These are phyloP conservation scores for Chrysaora quinquecirrha DNA, from an alignment of 30 jellyfish, hydroid and myxozoan species.

Conservation along the genomic window DNA sequence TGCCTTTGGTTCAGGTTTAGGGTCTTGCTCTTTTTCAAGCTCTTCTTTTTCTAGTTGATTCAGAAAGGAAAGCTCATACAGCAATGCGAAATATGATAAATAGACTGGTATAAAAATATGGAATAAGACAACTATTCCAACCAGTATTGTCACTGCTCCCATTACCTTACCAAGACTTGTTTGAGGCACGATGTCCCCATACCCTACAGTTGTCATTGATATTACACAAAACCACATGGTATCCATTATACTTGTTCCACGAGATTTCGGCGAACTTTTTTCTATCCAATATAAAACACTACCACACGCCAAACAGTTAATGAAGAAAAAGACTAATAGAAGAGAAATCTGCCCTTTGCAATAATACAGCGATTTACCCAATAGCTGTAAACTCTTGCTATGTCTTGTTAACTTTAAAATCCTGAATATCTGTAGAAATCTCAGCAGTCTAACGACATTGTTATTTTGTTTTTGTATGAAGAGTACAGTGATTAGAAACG, in stretches of 20 bases:
- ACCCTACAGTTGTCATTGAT: slow-evolving; percentile 86
- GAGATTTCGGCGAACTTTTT: slow-evolving; percentile 3
- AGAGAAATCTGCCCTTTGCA: slow-evolving; percentile 70
- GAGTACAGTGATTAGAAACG: slow-evolving; percentile 14
- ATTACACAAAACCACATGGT: slow-evolving; percentile 73
- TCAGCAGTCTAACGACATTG: slow-evolving; percentile 28
- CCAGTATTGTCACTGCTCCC: slow-evolving; percentile 47
- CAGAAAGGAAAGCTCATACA: slow-evolving; percentile 62
- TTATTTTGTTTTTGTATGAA: not conserved
- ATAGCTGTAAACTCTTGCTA: slow-evolving; percentile 59
- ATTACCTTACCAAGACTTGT: slow-evolving; percentile 66
- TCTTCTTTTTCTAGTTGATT: slow-evolving; percentile 18
- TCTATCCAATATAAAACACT: slow-evolving; percentile 63
- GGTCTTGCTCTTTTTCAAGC: slow-evolving; percentile 2
- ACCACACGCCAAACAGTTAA: slow-evolving; percentile 65
- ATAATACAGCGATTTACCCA: slow-evolving; percentile 50
- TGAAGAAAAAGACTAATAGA: slow-evolving; percentile 51
- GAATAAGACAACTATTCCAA: slow-evolving; percentile 54
- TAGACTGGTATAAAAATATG: slow-evolving; percentile 71
- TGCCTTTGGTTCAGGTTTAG: not conserved
- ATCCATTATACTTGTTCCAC: slow-evolving; percentile 48
- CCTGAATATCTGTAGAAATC: slow-evolving; percentile 55
- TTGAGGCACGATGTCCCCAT: slow-evolving; percentile 73
- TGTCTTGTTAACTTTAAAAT: slow-evolving; percentile 56
- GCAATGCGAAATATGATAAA: slow-evolving; percentile 67